A percentile compares a stretch with the other conserved stretches of the same genome.
Evolutionary conservation across 1,140 invertebrate genomes (phyloP).

Genomic region (Calephelis virginiensis): DNA sequence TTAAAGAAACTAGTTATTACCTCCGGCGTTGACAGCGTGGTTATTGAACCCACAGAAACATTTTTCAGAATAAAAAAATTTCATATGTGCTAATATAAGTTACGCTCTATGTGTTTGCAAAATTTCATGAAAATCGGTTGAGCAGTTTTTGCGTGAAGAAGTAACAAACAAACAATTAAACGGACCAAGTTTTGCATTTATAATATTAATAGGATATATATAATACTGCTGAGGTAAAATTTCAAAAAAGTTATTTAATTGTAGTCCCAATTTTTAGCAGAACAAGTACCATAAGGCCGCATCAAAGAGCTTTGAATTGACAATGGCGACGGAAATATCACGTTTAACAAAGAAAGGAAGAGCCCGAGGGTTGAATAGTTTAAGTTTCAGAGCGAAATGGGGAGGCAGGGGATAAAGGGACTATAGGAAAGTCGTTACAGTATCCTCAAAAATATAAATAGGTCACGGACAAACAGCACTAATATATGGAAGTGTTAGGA

Average conservation of each 20-base stretch:
- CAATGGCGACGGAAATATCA: constrained; percentile 35
- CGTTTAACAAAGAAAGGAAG: constrained; percentile 43
- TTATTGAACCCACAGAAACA: too few relatives aligned
- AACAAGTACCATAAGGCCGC: constrained; percentile 2
- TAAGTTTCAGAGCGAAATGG: constrained; percentile 30
- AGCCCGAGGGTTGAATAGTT: constrained; percentile 46
- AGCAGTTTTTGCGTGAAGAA: too few relatives aligned
- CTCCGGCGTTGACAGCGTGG: too few relatives aligned
- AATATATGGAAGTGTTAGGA: constrained; percentile 4
- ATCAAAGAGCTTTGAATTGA: constrained; percentile 23
- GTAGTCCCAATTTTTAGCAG: neutral
- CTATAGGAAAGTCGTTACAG: constrained; percentile 26
- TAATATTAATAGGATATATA: too few relatives aligned
- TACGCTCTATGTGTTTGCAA: too few relatives aligned
- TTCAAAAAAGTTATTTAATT: neutral
- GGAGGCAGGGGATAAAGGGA: constrained; percentile 20
- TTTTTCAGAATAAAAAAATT: too few relatives aligned
- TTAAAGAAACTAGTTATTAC: too few relatives aligned
- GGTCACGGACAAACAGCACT: constrained; percentile 21
- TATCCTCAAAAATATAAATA: constrained; percentile 32
- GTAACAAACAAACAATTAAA: too few relatives aligned
- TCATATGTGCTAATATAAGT: too few relatives aligned
- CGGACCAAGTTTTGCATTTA: too few relatives aligned
- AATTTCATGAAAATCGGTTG: too few relatives aligned
- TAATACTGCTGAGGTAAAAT: too few relatives aligned